Base-by-base conservation (phyloP, 1,140 invertebrate genomes). In the Lepidurus arcticus region DNA sequence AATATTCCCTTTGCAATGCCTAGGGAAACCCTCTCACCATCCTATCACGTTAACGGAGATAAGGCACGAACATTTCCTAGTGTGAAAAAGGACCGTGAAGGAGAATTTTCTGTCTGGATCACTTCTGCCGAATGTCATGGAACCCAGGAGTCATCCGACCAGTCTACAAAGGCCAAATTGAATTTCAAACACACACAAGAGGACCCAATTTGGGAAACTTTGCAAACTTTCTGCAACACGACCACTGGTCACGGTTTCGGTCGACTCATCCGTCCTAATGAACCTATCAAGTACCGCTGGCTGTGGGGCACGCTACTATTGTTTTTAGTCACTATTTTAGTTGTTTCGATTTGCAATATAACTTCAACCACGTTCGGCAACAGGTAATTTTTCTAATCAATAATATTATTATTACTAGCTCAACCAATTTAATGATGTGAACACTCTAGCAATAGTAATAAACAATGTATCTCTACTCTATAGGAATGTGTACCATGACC, bases 221-320 rank as follows among this genome's bases (percentile, higher is more conserved):
- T 65, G 21, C 4, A 65, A 65, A 65, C 53, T 21, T 78, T 78
- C 42, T 73, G 65, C 16, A 44, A 44, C 21, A 74, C 73, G 21
- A 78, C 78, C 10, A 74, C 78, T 1, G 78, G 78, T 26, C 78
- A 78, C 42, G 78, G 78, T 24, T 78, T 78, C 73, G 78, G 42
- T 0, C 73, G 78, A 16, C 47, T 78, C 7, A 45, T 74, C 21
- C 73, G 75, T 45, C 11, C 42, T 13, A 34, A 78, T 73, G 78
- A 78, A 75, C 26, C 44, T 11, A 42, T 42, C 42, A 42, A 47
- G 9, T n/a, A 47, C 11, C 65, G 78, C n/a, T 7, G 43, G 8
- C 24, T 78, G 7, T 78, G 78, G 78, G 42, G 26, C 6, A 13
- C 75, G 1, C 43, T 78, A 24, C 34, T 78, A 13, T 16, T 74